phyloP scores from a whole-genome alignment of 2,797 vertebrate genomes.

The Etheostoma nigrum region DNA sequence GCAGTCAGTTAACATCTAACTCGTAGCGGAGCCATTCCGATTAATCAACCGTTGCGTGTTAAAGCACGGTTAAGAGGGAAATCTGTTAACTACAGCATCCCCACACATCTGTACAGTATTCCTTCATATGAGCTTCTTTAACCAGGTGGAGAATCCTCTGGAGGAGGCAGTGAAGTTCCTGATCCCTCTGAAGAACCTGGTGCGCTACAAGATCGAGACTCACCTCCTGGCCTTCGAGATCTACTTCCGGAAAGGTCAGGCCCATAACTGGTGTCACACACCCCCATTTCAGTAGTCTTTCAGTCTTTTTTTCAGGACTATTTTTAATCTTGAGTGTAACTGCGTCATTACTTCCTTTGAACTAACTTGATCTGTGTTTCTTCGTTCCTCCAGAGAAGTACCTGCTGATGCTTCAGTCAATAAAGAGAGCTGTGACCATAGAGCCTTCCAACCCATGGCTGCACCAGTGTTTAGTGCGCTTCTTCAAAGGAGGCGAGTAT shows the following conservation, averaged over 20 bases:
- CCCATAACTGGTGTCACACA: background rate
- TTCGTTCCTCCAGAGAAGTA: slow-evolving; percentile 88
- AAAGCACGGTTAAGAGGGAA: too few species aligned
- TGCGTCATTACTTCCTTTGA: background rate
- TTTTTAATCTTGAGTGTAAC: background rate
- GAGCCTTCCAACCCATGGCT: slow-evolving; percentile 94
- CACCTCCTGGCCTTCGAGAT: slow-evolving; percentile 97
- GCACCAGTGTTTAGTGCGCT: slow-evolving; percentile 95
- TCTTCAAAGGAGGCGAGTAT: slow-evolving; percentile 90
- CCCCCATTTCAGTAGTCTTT: too few species aligned
- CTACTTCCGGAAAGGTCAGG: slow-evolving; percentile 95
- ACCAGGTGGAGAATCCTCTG: slow-evolving; percentile 91
- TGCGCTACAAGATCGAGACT: slow-evolving; percentile 95
- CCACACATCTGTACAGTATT: background rate
- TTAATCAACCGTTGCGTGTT: too few species aligned
- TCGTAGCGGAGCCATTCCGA: too few species aligned
- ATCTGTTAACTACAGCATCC: too few species aligned
- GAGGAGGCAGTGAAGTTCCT: slow-evolving; percentile 97
- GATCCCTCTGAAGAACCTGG: slow-evolving; percentile 93
- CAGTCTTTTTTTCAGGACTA: background rate
- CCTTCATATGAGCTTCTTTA: background rate
- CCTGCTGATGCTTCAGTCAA: slow-evolving; percentile 95
- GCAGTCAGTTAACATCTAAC: too few species aligned
- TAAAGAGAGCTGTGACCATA: slow-evolving; percentile 92
- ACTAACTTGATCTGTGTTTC: background rate